A percentile compares a stretch with the other conserved stretches of the same genome.
phyloP scores from a whole-genome alignment of 2,888 invertebrate species.

The Leptopilina myrica region DNA sequence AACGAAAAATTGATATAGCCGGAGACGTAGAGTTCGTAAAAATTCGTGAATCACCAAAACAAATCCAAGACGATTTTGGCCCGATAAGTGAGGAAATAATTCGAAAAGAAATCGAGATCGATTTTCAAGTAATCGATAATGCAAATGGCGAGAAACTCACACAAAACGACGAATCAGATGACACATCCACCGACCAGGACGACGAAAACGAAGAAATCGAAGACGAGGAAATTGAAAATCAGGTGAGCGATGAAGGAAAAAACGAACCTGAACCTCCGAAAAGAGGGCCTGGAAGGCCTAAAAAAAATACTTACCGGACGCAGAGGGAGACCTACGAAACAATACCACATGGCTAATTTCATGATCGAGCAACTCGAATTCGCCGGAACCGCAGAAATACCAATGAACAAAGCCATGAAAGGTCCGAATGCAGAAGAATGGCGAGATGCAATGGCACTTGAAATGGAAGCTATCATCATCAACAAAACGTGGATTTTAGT shows the following conservation, averaged over 20 bases:
- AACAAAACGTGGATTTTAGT: conserved; percentile 42
- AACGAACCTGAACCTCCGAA: background rate
- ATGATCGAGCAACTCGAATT: background rate
- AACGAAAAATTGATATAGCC: too few species aligned
- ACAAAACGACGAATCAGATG: too few species aligned
- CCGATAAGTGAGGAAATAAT: too few species aligned
- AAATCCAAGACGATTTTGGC: too few species aligned
- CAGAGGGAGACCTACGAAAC: conserved; percentile 11
- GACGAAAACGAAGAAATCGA: too few species aligned
- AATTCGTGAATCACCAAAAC: too few species aligned
- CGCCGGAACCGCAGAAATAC: conserved; percentile 25
- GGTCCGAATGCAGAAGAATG: conserved; percentile 39
- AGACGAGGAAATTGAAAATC: background rate
- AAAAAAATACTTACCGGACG: background rate
- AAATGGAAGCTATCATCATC: conserved; percentile 38
- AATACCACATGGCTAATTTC: background rate
- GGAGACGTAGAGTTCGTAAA: too few species aligned
- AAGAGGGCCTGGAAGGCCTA: conserved; percentile 6
- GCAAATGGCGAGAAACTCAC: conserved; percentile 56
- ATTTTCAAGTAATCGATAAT: too few species aligned
- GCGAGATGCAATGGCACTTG: conserved; percentile 35
- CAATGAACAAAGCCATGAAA: conserved; percentile 29
- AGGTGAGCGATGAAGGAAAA: background rate
- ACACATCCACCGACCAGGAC: too few species aligned
- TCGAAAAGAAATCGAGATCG: too few species aligned